Evolutionary conservation across 1,140 invertebrate species (phyloP), one percentile per base, ranked within the genome.

Genomic region (Drosophila yakuba): DNA sequence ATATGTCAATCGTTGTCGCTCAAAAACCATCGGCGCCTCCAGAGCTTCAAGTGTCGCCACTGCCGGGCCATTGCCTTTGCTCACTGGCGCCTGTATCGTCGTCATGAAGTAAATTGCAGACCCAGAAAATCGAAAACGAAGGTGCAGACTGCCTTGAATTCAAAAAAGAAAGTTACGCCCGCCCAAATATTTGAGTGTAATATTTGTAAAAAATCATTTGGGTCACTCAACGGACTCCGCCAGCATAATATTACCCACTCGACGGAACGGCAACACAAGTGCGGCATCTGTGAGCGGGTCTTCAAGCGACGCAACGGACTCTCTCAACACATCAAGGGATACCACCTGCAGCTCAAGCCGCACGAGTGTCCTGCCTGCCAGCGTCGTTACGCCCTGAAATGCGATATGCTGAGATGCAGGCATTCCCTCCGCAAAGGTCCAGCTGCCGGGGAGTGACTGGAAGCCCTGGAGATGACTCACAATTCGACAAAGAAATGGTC

Each of bases 401-500:
- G 91, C 54, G 92, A 92, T 75, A 92, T 92, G 91, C 51, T 91
- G 36, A 77, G 91, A 17, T 92, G 91, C 61, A 82, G 81, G 32
- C 91, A 92, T 35, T 90, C 86, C 4, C 84, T 76, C 43, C 58
- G 84, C 7, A 73, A 76, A 10, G 59, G 62, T 12, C 59, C 14
- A 25, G 23, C 23, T 17, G 38, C 8, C n/a, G 51, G 45, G 17
- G 43, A 58, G 3, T 25, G 28, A 38, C 2, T 3, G 11, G 36
- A 43, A 10, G 38, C 28, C 28, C 28, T 17, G 50, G 11, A 48
- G 25, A 48, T 15, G 25, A 48, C 25, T 32, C 12, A 55, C 14
- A 6, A 57, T 28, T 17, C n/a, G n/a, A 17, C 5, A 32, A 32
- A 5, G 6, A 11, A 44, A 10, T 12, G 10, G 5, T 4, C 3